Percentiles rank a stretch among this genome's conserved stretches.
phyloP scores from a whole-genome alignment of 2,113 vertebrate genomes.

The Casuarius casuarius region DNA sequence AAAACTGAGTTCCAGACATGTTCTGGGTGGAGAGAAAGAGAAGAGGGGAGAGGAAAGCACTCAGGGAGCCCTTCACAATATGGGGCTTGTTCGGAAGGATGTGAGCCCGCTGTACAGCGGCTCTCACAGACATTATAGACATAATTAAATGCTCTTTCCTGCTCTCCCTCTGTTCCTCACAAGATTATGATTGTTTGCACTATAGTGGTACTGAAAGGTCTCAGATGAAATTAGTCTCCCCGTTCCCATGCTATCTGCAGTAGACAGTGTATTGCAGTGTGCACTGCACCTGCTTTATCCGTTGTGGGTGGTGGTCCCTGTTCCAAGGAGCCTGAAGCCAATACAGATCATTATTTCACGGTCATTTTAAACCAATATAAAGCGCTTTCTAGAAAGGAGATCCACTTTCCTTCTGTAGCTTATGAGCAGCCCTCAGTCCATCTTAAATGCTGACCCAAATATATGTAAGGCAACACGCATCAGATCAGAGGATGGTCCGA shows the following conservation, averaged over 20 bases:
- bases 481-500: not conserved
- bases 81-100: slow-evolving; percentile 33
- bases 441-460: not conserved
- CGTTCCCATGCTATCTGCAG: not conserved
- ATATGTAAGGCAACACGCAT: not conserved
- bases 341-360: not conserved
- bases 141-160: not conserved
- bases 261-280: fast-evolving
- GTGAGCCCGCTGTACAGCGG: not conserved
- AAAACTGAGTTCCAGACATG: not conserved
- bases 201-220: not conserved
- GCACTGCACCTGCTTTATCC: fast-evolving
- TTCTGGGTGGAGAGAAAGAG: not conserved
- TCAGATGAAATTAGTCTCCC: not conserved
- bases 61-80: slow-evolving; percentile 5
- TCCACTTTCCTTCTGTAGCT: not conserved
- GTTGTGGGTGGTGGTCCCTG: not conserved
- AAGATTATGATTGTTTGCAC: not conserved
- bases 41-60: not conserved
- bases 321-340: not conserved
- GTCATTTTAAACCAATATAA: not conserved
- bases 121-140: not conserved
- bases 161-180: not conserved
- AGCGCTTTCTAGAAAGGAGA: not conserved
- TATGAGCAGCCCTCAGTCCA: not conserved